These are phyloP conservation scores for Sciaenops ocellatus DNA, from an alignment of 2,797 vertebrate genomes.

Conservation along the genomic window DNA sequence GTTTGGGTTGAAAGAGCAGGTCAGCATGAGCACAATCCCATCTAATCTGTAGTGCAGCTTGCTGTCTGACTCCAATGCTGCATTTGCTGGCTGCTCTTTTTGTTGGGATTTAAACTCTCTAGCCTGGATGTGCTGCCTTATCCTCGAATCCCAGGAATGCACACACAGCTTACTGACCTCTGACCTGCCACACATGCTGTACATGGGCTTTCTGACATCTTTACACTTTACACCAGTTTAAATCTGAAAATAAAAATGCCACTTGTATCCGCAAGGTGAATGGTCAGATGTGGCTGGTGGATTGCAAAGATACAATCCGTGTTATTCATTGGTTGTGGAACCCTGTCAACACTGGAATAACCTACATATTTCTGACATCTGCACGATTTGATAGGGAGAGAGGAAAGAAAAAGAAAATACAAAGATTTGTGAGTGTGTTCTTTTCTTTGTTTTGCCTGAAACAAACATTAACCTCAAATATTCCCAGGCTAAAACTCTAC, in stretches of 20 bases:
- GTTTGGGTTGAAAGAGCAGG: conserved; percentile 51
- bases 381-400: conserved; percentile 26
- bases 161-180: conserved; percentile 50
- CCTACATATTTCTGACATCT: conserved; percentile 44
- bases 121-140: conserved; percentile 48
- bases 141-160: conserved; percentile 39
- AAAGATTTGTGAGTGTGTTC: conserved; percentile 3
- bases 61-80: conserved; percentile 16
- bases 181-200: conserved; percentile 48
- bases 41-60: conserved; percentile 52
- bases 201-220: conserved; percentile 46
- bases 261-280: conserved; percentile 34
- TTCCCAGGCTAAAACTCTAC: neutral
- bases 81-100: conserved; percentile 44
- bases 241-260: conserved; percentile 58
- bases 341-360: conserved; percentile 52
- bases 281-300: conserved; percentile 50
- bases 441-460: conserved; percentile 1
- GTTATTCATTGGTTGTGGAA: conserved; percentile 59
- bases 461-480: conserved; percentile 27
- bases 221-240: conserved; percentile 56
- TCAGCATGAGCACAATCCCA: conserved; percentile 60
- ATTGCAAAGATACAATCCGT: conserved; percentile 65
- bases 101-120: conserved; percentile 52
- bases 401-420: conserved; percentile 8